These are phyloP conservation scores for Halotydeus destructor DNA, from an alignment of 1,140 invertebrate genomes.

Conservation along the genomic window DNA sequence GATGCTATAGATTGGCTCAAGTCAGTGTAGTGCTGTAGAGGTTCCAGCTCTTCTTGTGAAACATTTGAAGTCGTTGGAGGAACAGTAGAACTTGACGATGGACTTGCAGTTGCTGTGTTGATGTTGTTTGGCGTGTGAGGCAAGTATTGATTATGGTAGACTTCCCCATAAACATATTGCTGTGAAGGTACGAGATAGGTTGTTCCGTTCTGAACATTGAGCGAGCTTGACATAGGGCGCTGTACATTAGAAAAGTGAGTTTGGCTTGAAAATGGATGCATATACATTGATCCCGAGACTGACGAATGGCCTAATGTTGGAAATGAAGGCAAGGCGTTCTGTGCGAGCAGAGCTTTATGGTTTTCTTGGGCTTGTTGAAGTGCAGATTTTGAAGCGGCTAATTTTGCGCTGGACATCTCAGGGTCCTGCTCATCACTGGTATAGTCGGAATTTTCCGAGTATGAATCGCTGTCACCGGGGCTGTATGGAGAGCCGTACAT, in stretches of 20 bases:
- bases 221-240: too few relatives aligned
- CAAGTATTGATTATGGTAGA: background rate
- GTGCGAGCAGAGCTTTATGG: background rate
- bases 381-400: background rate
- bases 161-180: background rate
- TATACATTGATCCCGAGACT: too few relatives aligned
- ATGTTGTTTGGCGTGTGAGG: too few relatives aligned
- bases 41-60: too few relatives aligned
- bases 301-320: slow-evolving; percentile 2
- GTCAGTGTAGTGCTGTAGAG: slow-evolving; percentile 11
- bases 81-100: too few relatives aligned
- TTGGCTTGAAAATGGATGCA: too few relatives aligned
- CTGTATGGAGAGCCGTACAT: slow-evolving; percentile 17
- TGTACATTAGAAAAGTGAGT: too few relatives aligned
- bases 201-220: too few relatives aligned
- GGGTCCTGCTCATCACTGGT: slow-evolving; percentile 17
- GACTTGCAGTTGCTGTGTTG: too few relatives aligned
- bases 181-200: background rate
- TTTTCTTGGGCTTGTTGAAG: slow-evolving; percentile 2
- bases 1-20: slow-evolving; percentile 14
- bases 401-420: background rate
- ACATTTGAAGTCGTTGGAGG: too few relatives aligned
- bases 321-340: slow-evolving; percentile 8
- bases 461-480: slow-evolving; percentile 26
- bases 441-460: slow-evolving; percentile 33